Base-by-base conservation (phyloP, 1,140 invertebrate species). In the Teleogryllus occipitalis region DNA sequence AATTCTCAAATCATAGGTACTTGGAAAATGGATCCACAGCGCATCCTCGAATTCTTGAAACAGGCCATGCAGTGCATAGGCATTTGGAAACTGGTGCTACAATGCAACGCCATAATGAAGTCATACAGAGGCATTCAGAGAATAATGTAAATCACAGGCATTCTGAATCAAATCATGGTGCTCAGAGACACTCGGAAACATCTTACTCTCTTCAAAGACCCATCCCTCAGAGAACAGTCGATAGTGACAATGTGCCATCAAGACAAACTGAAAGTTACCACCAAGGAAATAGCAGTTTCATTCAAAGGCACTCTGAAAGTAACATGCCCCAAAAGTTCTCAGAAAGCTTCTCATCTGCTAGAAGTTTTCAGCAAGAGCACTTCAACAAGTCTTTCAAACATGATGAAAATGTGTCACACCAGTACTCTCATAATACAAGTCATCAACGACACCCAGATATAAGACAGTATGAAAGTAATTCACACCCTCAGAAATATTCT, bases 1-100 rank as follows among this genome's bases (percentile, higher is more conserved):
- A 48, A 8, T 77, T 77, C 10, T n/a, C 76, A 7, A 77, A 48
- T 47, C 46, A 48, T 27, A 77, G 76, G 46, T 77, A 77, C 10
- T 47, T 65, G 18, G 54, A 77, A 27, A 47, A 77, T 77, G 76
- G 76, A 10, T 48, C 76, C 46, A 77, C 18, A 18, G n/a, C 76
- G 7, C 22, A 46, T n/a, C 76, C 46, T 47, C 7, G 76, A 77
- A 46, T 47, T 8, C 54, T 65, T 65, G 54, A 65, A 65, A 65
- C 54, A 10, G 54, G 54, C 7, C 54, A 65, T 18, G 54, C 54
- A 65, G 54, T 65, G 54, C 54, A 65, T 65, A 65, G 54, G 54
- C 54, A 65, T 18, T 18, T 65, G 10, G 54, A 65, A 65, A 65
- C 54, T 14, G 54, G 54, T 14, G 54, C 54, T 14, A 65, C 54